Conservation (phyloP, 1,140 invertebrate genomes). For the Meloidogyne floridensis region DNA sequence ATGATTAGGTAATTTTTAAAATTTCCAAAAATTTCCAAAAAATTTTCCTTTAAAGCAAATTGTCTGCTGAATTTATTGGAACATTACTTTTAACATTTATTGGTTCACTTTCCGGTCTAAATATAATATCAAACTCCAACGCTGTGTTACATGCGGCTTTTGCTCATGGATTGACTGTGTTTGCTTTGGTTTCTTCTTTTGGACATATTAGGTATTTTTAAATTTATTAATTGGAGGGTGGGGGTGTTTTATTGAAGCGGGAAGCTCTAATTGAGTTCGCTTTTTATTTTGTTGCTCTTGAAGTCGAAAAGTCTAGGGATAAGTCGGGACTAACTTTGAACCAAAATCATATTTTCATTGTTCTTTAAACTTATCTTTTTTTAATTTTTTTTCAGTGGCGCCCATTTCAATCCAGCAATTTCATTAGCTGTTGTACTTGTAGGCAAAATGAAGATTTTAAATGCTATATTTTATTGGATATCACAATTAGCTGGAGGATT, state of each 20-base stretch:
- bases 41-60: not conserved
- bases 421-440: slow-evolving; percentile 61
- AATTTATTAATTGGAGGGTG: slow-evolving; percentile 14
- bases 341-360: too few relatives aligned
- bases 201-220: slow-evolving; percentile 38
- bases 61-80: slow-evolving; percentile 42
- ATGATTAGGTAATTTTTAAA: slow-evolving; percentile 6
- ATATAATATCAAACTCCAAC: not conserved
- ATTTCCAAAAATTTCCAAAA: not conserved
- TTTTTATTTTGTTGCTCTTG: too few relatives aligned
- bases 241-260: too few relatives aligned
- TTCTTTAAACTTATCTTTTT: not conserved
- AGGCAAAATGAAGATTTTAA: slow-evolving; percentile 55
- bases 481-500: slow-evolving; percentile 65
- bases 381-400: slow-evolving; percentile 61
- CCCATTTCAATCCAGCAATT: slow-evolving; percentile 67
- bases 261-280: too few relatives aligned
- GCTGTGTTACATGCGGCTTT: slow-evolving; percentile 35
- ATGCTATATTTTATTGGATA: slow-evolving; percentile 59
- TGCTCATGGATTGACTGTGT: slow-evolving; percentile 47
- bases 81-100: slow-evolving; percentile 38
- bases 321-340: too few relatives aligned
- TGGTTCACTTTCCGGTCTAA: slow-evolving; percentile 14
- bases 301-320: too few relatives aligned
- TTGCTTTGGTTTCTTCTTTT: slow-evolving; percentile 39